Base-by-base conservation (phyloP, 1,140 invertebrate species). In the Thrips palmi region DNA sequence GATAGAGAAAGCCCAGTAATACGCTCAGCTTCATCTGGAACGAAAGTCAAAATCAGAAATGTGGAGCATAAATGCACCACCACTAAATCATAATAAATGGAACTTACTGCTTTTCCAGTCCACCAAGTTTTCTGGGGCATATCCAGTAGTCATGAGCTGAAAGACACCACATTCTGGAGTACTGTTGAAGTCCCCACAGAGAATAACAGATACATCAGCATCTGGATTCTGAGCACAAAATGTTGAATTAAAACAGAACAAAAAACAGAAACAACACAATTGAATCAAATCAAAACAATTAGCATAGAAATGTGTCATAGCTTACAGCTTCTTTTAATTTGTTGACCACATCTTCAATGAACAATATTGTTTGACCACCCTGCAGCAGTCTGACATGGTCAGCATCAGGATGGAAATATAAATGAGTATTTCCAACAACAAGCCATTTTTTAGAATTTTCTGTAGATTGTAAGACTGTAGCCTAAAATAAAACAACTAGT, bases 141-240 rank as follows among this genome's bases (percentile, higher is more conserved):
- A 47, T 39, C 74, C 73, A 34, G 67, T 60, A 1, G 71, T 80
- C 50, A 78, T 72, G 28, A 87, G 57, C 49, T 76, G 61, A 58
- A 76, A 84, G 43, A 86, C 70, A 1, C 74, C 78, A 56, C 70
- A 79, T 36, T 75, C 70, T n/a, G 84, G 83, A 10, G 67, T 67
- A 56, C 79, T 86, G 48, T 91, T 91, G 44, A 88, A 86, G 54
- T 91, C 85, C 1, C 85, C 85, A 58, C 77, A 80, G 28, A 86
- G 64, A 37, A 88, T 55, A 14, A 84, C 46, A 11, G 70, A 68
- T 19, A 76, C 54, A 8, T 62, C 60, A 39, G 62, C 58, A 6
- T 58, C 50, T 23, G 61, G 55, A 55, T 65, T 48, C 70, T 78
- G 42, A 43, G 44, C 48, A 39, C 8, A 19, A 40, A 39, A 39